Percentiles rank a stretch among this genome's conserved stretches.
These are phyloP conservation scores for Hippocampus mohnikei DNA, from an alignment of 2,113 vertebrate species.

Conservation along the genomic window DNA sequence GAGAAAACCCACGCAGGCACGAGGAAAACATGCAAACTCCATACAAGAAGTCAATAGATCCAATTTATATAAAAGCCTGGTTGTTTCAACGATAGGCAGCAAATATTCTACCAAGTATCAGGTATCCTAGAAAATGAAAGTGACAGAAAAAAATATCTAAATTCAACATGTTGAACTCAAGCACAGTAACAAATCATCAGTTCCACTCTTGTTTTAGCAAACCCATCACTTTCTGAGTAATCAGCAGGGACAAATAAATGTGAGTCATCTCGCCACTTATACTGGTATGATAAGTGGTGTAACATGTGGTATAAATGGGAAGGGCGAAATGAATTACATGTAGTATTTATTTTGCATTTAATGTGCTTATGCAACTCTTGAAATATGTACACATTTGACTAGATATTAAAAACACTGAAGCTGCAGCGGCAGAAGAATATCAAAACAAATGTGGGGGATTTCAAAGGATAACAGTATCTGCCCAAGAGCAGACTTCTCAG, in stretches of 20 bases:
- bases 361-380: neutral
- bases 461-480: constrained; percentile 52
- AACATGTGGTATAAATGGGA: neutral
- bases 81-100: too few species aligned
- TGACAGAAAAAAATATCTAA: too few species aligned
- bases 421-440: constrained; percentile 28
- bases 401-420: constrained; percentile 25
- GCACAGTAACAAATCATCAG: neutral
- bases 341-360: neutral
- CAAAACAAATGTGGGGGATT: constrained; percentile 46
- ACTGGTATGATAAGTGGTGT: neutral
- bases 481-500: constrained; percentile 42
- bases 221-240: too few species aligned
- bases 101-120: too few species aligned
- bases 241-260: neutral
- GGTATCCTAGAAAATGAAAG: too few species aligned
- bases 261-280: neutral
- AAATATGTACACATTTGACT: constrained; percentile 8
- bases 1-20: too few species aligned
- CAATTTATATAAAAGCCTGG: too few species aligned
- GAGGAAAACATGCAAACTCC: too few species aligned
- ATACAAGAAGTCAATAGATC: too few species aligned
- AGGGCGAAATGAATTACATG: neutral
- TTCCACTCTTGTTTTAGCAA: neutral
- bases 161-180: neutral